Percentiles rank a stretch among this genome's conserved stretches.
These are phyloP conservation scores for Alsophila aescularia DNA, from an alignment of 2,888 invertebrate species.

Conservation along the genomic window DNA sequence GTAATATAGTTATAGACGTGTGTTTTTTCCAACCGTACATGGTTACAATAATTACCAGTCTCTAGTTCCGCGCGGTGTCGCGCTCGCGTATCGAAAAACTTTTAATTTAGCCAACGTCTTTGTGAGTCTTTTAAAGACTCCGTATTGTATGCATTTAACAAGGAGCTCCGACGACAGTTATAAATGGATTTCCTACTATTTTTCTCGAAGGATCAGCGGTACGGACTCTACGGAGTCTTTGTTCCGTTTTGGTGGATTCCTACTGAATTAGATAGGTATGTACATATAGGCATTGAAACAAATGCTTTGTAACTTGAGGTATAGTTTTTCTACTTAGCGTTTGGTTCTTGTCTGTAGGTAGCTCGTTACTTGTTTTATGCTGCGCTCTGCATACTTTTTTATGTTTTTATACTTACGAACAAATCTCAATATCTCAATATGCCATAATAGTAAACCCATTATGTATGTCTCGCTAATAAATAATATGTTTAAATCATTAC, in stretches of 20 bases:
- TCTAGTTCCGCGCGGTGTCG: slow-evolving; percentile 81
- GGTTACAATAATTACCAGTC: slow-evolving; percentile 77
- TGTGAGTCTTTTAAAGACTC: slow-evolving; percentile 83
- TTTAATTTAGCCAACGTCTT: slow-evolving; percentile 83
- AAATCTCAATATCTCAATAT: too few relatives aligned
- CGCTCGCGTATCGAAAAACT: slow-evolving; percentile 81
- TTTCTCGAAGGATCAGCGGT: slow-evolving; percentile 81
- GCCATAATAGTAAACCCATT: too few relatives aligned
- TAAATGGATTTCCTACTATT: slow-evolving; percentile 82
- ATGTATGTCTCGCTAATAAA: too few relatives aligned
- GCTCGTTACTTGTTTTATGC: too few relatives aligned
- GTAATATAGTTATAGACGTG: too few relatives aligned
- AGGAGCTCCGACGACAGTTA: slow-evolving; percentile 80
- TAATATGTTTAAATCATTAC: too few relatives aligned
- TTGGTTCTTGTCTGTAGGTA: too few relatives aligned
- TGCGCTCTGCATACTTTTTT: too few relatives aligned
- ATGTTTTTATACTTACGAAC: too few relatives aligned
- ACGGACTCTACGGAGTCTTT: slow-evolving; percentile 59
- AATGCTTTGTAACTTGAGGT: slow-evolving; percentile 16
- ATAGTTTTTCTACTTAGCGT: too few relatives aligned
- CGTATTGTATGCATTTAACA: slow-evolving; percentile 85
- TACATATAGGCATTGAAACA: slow-evolving; percentile 30
- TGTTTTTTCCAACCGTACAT: slow-evolving; percentile 51
- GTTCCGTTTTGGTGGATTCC: slow-evolving; percentile 56
- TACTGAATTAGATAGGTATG: slow-evolving; percentile 32